Evolutionary conservation across 2,113 vertebrate species (phyloP).

Genomic region (Zapornia atra): DNA sequence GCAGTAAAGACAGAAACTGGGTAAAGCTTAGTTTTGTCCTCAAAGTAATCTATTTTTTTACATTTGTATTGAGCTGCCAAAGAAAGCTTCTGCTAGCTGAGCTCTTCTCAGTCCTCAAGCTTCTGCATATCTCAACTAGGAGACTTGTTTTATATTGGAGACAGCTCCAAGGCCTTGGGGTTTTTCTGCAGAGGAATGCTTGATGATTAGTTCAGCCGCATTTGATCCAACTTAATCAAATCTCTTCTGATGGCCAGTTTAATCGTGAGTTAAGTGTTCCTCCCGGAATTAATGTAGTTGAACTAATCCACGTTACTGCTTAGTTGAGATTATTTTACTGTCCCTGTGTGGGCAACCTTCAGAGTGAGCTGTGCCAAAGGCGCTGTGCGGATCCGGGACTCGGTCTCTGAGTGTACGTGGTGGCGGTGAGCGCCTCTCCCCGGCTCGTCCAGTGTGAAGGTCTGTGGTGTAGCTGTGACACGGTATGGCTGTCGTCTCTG

Average conservation of each 20-base stretch:
- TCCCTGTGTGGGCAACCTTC: constrained; percentile 21
- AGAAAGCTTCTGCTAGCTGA: constrained; percentile 42
- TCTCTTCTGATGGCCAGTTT: constrained; percentile 10
- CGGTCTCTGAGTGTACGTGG: constrained; percentile 71
- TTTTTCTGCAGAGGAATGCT: not conserved
- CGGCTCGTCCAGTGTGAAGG: constrained; percentile 23
- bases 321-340: constrained; percentile 32
- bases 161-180: not conserved
- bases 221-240: constrained; percentile 23
- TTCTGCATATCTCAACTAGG: constrained; percentile 28
- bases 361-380: constrained; percentile 76
- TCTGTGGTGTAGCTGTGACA: constrained; percentile 61
- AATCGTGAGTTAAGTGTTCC: constrained; percentile 26
- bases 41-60: constrained; percentile 29
- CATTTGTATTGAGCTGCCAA: constrained; percentile 50
- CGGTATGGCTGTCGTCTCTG: constrained; percentile 62
- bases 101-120: constrained; percentile 22
- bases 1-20: not conserved
- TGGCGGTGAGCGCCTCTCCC: constrained; percentile 23
- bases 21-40: not conserved
- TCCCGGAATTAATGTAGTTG: constrained; percentile 31
- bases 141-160: constrained; percentile 3
- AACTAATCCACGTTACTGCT: not conserved
- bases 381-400: constrained; percentile 64
- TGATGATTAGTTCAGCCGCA: constrained; percentile 55